Percentiles rank a stretch among this genome's conserved stretches.
phyloP scores from a whole-genome alignment of 1,140 invertebrate species.

The Drosophila trapezifrons region DNA sequence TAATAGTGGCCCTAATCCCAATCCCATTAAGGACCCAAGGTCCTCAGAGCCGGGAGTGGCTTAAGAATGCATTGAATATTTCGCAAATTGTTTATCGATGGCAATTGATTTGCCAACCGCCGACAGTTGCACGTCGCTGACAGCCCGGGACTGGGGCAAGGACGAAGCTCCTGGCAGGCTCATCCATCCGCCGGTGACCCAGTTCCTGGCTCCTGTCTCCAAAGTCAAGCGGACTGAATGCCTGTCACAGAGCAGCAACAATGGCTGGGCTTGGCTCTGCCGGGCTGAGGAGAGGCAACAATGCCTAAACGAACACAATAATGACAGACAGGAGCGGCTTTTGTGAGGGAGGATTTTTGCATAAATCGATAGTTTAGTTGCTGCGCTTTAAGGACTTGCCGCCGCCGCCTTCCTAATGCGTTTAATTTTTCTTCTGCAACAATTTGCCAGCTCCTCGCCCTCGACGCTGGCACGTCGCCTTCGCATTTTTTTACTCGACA shows the following conservation, averaged over 20 bases:
- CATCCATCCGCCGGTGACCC: conserved; percentile 51
- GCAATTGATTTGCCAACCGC: conserved; percentile 56
- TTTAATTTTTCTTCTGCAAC: conserved; percentile 79
- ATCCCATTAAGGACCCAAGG: conserved; percentile 19
- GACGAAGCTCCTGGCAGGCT: conserved; percentile 23
- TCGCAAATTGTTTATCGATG: conserved; percentile 52
- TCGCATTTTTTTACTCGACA: conserved; percentile 72
- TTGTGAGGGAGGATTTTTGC: conserved; percentile 41
- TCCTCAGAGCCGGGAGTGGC: conserved; percentile 12
- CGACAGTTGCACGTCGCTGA: conserved; percentile 62
- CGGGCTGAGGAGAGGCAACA: conserved; percentile 39
- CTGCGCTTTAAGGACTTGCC: conserved; percentile 48
- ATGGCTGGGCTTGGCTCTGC: conserved; percentile 18
- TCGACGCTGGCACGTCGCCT: conserved; percentile 53
- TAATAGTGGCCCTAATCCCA: conserved; percentile 6
- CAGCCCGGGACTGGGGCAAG: conserved; percentile 53
- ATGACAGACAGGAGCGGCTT: conserved; percentile 33
- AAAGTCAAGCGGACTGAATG: conserved; percentile 56
- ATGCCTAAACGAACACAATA: conserved; percentile 71
- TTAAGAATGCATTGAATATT: conserved; percentile 52
- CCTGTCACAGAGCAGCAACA: conserved; percentile 55
- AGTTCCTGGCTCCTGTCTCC: conserved; percentile 53
- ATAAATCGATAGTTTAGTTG: conserved; percentile 74
- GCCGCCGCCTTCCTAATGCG: conserved; percentile 60
- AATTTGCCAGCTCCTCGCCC: conserved; percentile 53